Base-by-base conservation (phyloP, 2,888 invertebrate genomes). In the Tetropium fuscum region DNA sequence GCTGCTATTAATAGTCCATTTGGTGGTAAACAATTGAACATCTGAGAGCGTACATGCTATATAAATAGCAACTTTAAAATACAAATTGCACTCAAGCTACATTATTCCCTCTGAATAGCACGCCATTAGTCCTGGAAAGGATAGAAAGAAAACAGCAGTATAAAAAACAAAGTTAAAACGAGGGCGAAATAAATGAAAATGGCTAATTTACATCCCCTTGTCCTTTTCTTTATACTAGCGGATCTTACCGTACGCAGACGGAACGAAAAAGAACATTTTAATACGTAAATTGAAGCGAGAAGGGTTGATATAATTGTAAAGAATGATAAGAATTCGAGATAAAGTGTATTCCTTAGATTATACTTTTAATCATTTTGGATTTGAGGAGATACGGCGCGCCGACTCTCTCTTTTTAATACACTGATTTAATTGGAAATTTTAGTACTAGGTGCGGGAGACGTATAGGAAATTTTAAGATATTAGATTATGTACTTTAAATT, bases 161-260 rank as follows among this genome's bases (percentile, higher is more conserved):
- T 67, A 75, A 77, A 76, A 76, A 74, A 73, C 71, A 62, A 69
- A 72, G 71, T 74, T 76, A 71, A 75, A 78, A 76, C 73, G 76
- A 74, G 78, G 75, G 75, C 76, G 78, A 68, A 78, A 77, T 78
- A 78, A 79, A 79, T 77, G 79, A 78, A 79, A 79, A 78, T 77
- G 77, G 78, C 79, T 79, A 79, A 79, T 79, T 79, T 79, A 78
- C 77, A 79, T 79, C 77, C 78, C 76, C 77, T 72, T 75, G 74
- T 76, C 75, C 74, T 72, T 72, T 66, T 67, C 60, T 57, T 57
- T 53, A 58, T 59, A 43, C 58, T 57, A 54, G 16, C 38, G 49
- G 55, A 61, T 64, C 58, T 65, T 55, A 53, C 54, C 43, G 54
- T 57, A 54, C 55, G 44, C 56, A 36, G 56, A 56, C 36, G 56